Evolutionary conservation across 2,113 vertebrate species (phyloP), one percentile per base, ranked within the genome.

Genomic region (Leptobrachium ailaonicum): DNA sequence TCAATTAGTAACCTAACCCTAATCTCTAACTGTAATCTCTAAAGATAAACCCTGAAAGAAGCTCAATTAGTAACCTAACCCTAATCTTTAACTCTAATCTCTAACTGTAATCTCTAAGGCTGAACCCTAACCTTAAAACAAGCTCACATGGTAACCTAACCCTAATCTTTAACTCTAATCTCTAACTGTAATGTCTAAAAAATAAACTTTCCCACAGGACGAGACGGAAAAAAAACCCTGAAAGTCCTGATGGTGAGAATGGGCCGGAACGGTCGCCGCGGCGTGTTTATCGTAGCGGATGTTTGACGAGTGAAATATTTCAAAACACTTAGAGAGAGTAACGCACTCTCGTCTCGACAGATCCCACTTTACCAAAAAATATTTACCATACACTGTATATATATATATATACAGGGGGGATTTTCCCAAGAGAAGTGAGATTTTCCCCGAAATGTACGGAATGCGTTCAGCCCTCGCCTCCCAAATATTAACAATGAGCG

Each of bases 131-230:
- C n/a, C n/a, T n/a, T n/a, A n/a, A n/a, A n/a, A n/a, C n/a, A n/a
- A n/a, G n/a, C n/a, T n/a, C n/a, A n/a, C n/a, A n/a, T n/a, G n/a
- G n/a, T n/a, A n/a, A n/a, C n/a, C n/a, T n/a, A n/a, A n/a, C n/a
- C n/a, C n/a, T n/a, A n/a, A n/a, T n/a, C 20, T 32, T 1, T 32
- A 32, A 32, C 20, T 1, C 20, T 32, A 1, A 32, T 1, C 20
- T 32, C 20, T 32, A 32, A 32, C 20, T 1, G 0, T 32, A 32
- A 32, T n/a, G n/a, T n/a, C n/a, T 6, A 32, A 66, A 53, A 71
- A 64, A 79, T 43, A 72, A 79, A 79, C 68, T 71, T 79, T 72
- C 77, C 77, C 77, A 72, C 68, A 20, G 58, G 14, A 5, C 8
- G 45, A n/a, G 73, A 0, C 6, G 2, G 42, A n/a, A 47, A 42